A percentile compares a stretch with the other conserved stretches of the same genome.
phyloP scores from a whole-genome alignment of 2,113 vertebrate species.

The Zapus hudsonius region DNA sequence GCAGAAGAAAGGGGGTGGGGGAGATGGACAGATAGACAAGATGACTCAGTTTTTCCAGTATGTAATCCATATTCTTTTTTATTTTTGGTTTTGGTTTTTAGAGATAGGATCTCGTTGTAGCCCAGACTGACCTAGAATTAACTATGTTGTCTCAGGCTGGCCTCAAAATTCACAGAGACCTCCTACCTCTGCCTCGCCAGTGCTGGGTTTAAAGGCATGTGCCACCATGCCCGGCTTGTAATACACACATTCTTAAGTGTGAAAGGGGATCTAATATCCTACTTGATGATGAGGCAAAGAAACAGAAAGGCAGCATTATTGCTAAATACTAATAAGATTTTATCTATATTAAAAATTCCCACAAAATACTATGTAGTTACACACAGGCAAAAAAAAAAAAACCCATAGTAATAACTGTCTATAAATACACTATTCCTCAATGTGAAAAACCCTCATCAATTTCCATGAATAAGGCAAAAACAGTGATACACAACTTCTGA shows the following conservation, averaged over 20 bases:
- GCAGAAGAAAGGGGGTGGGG: not conserved
- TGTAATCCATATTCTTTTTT: not conserved
- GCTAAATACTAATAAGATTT: not conserved
- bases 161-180: no score
- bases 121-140: no score
- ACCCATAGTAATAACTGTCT: not conserved
- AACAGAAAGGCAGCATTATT: not conserved
- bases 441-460: not conserved
- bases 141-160: no score
- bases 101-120: no score
- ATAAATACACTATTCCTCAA: not conserved
- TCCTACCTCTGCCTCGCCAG: no score
- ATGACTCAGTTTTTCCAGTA: not conserved
- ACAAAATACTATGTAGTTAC: constrained; percentile 23
- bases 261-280: not conserved
- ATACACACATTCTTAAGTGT: constrained; percentile 7
- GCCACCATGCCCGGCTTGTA: no score
- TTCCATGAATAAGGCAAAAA: not conserved
- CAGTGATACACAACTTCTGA: not conserved
- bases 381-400: not conserved
- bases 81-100: no score
- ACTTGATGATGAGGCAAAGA: not conserved
- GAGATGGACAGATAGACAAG: not conserved
- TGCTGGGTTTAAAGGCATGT: no score
- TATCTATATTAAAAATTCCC: not conserved